A percentile compares a stretch with the other conserved stretches of the same genome.
Conservation (phyloP, 53 echinoderm and acorn worm genomes). For the Holothuria scabra region DNA sequence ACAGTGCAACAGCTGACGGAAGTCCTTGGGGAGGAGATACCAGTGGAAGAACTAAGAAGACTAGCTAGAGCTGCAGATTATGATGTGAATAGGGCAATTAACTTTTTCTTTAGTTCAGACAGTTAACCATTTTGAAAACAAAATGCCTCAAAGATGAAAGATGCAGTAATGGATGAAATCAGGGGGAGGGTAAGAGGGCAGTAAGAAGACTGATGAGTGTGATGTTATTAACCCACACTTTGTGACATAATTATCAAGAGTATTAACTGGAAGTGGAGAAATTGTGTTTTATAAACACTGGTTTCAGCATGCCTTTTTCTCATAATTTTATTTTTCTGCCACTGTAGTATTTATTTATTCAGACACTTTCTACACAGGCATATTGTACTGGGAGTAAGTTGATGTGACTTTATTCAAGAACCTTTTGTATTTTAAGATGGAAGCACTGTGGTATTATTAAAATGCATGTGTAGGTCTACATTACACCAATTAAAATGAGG, state of each 20-base stretch:
- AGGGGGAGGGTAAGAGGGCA: not conserved
- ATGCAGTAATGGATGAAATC: not conserved
- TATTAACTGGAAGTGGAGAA: not conserved
- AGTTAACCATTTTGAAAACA: no score
- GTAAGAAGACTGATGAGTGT: not conserved
- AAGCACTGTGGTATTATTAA: no score
- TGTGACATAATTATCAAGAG: not conserved
- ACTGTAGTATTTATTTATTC: constrained; percentile 7
- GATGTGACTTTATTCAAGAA: no score
- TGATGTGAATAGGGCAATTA: constrained; percentile 78
- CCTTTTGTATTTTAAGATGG: no score
- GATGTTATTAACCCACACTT: no score
- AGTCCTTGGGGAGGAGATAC: constrained; percentile 61
- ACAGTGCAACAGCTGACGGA: constrained; percentile 65
- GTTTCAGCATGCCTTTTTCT: not conserved
- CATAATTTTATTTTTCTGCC: constrained; percentile 7
- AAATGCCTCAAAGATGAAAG: not conserved
- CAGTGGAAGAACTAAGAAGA: constrained; percentile 54
- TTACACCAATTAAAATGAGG: no score
- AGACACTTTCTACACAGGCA: no score
- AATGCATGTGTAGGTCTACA: no score
- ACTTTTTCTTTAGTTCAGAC: constrained; percentile 54
- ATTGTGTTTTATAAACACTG: not conserved
- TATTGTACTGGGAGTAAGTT: no score
- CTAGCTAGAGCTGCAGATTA: constrained; percentile 70